Base-by-base conservation (phyloP, 2,888 invertebrate species). In the Caenorhabditis wallacei region DNA sequence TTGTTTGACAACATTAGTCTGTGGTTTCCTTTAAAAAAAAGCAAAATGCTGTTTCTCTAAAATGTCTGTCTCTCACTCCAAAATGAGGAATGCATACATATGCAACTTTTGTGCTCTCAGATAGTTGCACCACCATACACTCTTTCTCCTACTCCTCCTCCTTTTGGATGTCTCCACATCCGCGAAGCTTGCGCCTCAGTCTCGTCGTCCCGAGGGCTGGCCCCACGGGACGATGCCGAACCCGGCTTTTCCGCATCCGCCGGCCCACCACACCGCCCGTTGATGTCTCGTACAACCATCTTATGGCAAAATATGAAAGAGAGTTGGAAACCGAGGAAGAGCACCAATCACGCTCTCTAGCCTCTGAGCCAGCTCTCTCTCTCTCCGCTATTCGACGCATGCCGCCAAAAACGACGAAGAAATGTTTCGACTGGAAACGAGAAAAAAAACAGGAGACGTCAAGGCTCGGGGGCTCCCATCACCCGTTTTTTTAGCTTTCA, bases 301-400 rank as follows among this genome's bases (percentile, higher is more conserved):
- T 74, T 80, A 74, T 68, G 74, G 72, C 68, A 57, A 72, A 72
- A 72, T 80, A 72, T 80, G 80, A 68, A 72, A 66, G 66, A 80
- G 71, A 72, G 71, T 80, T 80, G 68, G 72, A 72, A 80, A 72
- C 72, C 72, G 72, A 80, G 72, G 75, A n/a, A n/a, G n/a, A 80
- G 80, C 80, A 80, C 80, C 80, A 80, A 80, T 80, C 80, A 80
- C 80, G 80, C 80, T 80, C 74, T 74, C 66, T 53, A 66, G 66
- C 48, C 66, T 51, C n/a, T 48, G 24, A 30, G 51, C 37, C 22
- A 18, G 37, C 59, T 22, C 3, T 20, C 22, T 40, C 46, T 43
- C 68, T 69, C 24, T 40, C 46, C n/a, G 51, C 68, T 48, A 74
- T 64, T 74, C 59, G 80, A 68, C 68, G 74, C 71, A 79, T 79